A percentile compares a stretch with the other conserved stretches of the same genome.
Evolutionary conservation across 2,113 vertebrate genomes (phyloP).

Genomic region (Stegostoma tigrinum): DNA sequence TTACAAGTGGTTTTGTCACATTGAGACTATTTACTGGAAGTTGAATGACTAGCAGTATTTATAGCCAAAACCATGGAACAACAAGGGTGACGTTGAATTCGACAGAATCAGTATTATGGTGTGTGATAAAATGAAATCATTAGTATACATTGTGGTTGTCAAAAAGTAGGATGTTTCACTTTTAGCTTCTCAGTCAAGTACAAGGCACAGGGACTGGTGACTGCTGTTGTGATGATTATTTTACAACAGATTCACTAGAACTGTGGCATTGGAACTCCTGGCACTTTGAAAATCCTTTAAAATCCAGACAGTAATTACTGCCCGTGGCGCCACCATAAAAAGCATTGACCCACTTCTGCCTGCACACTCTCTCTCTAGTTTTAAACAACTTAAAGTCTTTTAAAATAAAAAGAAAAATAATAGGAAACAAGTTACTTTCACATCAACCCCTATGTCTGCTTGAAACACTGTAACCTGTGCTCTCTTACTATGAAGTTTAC

Average conservation of each 20-base stretch:
- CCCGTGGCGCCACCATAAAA: neutral
- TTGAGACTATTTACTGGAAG: neutral
- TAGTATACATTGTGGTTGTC: neutral
- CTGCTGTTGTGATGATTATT: neutral
- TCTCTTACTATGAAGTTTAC: neutral
- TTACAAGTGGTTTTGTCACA: neutral
- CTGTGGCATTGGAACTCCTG: neutral
- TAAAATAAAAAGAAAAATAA: neutral
- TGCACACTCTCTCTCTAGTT: neutral
- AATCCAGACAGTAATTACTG: neutral
- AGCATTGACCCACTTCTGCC: neutral
- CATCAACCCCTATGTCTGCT: neutral
- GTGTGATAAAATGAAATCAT: neutral
- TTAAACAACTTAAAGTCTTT: neutral
- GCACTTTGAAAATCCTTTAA: neutral
- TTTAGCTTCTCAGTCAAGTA: neutral
- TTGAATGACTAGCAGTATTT: neutral
- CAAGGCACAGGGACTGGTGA: neutral
- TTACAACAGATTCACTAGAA: neutral
- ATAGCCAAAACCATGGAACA: neutral
- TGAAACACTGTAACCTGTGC: neutral
- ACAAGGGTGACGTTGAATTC: neutral
- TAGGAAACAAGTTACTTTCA: neutral
- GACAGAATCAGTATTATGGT: neutral
- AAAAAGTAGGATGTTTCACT: neutral